Evolutionary conservation across 2,113 vertebrate genomes (phyloP).

Genomic region (Notarius lentiginosus): DNA sequence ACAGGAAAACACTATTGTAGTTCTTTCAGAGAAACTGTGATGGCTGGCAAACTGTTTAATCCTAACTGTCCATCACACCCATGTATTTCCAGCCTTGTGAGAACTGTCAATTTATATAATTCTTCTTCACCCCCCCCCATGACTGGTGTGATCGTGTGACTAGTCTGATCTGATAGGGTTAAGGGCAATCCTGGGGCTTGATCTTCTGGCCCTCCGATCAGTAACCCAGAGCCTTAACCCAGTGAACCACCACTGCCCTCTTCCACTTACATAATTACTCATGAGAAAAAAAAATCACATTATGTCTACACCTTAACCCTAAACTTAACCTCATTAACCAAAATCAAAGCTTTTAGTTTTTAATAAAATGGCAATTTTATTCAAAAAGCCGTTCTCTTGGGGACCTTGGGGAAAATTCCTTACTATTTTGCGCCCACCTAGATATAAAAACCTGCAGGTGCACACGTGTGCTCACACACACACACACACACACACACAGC

Average conservation of each 20-base stretch:
- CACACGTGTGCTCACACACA: slow-evolving; percentile 22
- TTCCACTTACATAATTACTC: background rate
- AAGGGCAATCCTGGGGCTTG: no score
- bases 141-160: no score
- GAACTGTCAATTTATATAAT: background rate
- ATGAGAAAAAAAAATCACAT: background rate
- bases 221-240: no score
- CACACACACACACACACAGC: slow-evolving; percentile 20
- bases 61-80: slow-evolving; percentile 34
- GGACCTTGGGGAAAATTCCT: background rate
- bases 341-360: background rate
- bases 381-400: background rate
- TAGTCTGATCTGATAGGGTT: no score
- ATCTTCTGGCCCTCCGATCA: no score
- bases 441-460: background rate
- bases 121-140: background rate
- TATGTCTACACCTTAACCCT: background rate
- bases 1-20: no score
- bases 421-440: background rate
- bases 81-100: background rate
- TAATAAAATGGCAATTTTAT: background rate
- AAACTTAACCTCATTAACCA: background rate
- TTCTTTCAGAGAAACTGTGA: no score
- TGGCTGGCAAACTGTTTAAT: slow-evolving; percentile 8
- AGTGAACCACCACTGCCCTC: no score